These are phyloP conservation scores for Plestiodon gilberti DNA, from an alignment of 2,113 vertebrate genomes.

Conservation along the genomic window DNA sequence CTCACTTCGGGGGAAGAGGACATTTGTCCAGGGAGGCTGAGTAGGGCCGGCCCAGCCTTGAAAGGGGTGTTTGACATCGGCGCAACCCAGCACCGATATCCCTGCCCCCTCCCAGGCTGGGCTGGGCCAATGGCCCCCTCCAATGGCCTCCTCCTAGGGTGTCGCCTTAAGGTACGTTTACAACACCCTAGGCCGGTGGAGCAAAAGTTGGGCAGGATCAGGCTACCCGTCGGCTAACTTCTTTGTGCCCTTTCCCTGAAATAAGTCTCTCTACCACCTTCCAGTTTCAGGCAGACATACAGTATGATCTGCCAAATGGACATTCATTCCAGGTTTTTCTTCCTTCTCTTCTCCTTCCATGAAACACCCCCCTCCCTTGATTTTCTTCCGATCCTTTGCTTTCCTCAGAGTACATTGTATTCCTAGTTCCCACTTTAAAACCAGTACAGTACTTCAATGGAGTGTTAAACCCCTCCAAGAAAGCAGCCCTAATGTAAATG, in stretches of 20 bases:
- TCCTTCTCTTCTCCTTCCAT: constrained; percentile 29
- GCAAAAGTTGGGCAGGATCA: no score
- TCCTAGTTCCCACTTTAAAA: constrained; percentile 51
- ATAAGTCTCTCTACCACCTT: background rate
- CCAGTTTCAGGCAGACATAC: background rate
- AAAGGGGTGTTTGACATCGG: no score
- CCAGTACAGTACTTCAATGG: constrained; percentile 53
- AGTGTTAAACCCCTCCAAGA: constrained; percentile 65
- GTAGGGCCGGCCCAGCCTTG: no score
- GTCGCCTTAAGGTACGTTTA: no score
- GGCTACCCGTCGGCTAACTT: background rate
- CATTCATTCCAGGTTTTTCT: background rate
- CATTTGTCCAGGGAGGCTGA: no score
- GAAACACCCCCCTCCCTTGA: constrained; percentile 6
- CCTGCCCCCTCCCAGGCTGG: no score
- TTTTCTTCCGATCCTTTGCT: constrained; percentile 46
- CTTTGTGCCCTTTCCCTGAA: background rate
- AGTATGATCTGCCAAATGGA: background rate
- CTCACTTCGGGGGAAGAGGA: no score
- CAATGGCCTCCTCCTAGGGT: no score
- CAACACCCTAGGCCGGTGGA: no score
- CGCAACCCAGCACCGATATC: no score
- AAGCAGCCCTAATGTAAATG: constrained; percentile 55
- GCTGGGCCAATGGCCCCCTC: no score
- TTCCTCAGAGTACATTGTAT: constrained; percentile 37